A percentile compares a stretch with the other conserved stretches of the same genome.
These are phyloP conservation scores for Lepidurus apus DNA, from an alignment of 1,140 invertebrate genomes.

Conservation along the genomic window DNA sequence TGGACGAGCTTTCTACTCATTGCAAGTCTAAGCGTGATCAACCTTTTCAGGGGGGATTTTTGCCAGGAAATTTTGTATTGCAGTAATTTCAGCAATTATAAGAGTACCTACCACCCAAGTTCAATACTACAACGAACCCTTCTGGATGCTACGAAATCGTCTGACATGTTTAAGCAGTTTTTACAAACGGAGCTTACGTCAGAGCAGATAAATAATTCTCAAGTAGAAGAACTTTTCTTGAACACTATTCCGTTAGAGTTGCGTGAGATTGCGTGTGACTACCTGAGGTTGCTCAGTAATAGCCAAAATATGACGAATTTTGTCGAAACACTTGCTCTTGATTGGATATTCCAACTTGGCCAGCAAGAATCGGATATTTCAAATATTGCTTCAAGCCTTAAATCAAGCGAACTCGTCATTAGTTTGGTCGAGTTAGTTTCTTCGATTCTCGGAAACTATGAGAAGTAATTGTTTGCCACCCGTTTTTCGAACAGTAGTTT, in stretches of 20 bases:
- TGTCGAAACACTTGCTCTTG: not conserved
- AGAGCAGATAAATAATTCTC: not conserved
- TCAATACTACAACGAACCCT: not conserved
- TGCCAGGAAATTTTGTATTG: not conserved
- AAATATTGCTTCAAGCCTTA: not conserved
- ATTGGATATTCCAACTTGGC: not conserved
- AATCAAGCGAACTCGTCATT: not conserved
- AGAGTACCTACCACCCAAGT: constrained; percentile 8
- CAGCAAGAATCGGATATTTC: not conserved
- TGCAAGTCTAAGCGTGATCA: not conserved
- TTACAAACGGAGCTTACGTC: not conserved
- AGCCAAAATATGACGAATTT: not conserved
- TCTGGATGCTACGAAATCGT: not conserved
- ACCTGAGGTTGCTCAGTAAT: not conserved
- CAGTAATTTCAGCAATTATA: not conserved
- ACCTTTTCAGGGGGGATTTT: not conserved
- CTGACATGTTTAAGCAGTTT: not conserved
- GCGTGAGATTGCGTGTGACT: not conserved
- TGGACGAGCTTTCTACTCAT: not conserved
- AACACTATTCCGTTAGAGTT: not conserved
- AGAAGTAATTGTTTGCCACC: not conserved
- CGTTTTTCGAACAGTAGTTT: not conserved
- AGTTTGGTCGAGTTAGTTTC: not conserved
- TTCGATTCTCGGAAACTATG: not conserved
- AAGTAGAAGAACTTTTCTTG: not conserved